Conservation (phyloP, 1,140 invertebrate genomes). For the Leptinotarsa lineolata region DNA sequence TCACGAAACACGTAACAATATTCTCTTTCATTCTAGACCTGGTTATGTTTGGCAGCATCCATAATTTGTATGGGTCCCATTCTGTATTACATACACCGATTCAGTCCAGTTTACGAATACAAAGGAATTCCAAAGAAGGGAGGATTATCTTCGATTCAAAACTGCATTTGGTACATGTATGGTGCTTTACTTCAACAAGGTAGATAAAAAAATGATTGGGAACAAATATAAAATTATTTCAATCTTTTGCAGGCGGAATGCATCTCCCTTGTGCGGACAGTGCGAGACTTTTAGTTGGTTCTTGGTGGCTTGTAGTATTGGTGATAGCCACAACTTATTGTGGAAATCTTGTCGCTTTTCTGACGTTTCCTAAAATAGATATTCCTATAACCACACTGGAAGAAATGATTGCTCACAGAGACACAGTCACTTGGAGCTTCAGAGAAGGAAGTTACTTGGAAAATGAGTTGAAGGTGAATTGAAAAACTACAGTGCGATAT, state of each 20-base stretch:
- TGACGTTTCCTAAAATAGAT: slow-evolving; percentile 89
- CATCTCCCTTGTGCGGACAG: slow-evolving; percentile 82
- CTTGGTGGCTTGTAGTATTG: slow-evolving; percentile 92
- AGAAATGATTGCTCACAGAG: slow-evolving; percentile 68
- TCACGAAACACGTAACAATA: no score
- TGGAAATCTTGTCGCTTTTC: slow-evolving; percentile 89
- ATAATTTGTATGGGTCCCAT: slow-evolving; percentile 78
- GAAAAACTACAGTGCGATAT: neutral
- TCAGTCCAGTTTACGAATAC: slow-evolving; percentile 72
- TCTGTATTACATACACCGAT: slow-evolving; percentile 75
- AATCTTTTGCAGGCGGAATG: slow-evolving; percentile 71
- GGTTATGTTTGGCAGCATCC: slow-evolving; percentile 74
- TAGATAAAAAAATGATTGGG: slow-evolving; percentile 49
- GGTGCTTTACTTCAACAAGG: slow-evolving; percentile 90
- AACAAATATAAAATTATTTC: no score
- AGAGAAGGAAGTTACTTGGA: slow-evolving; percentile 75
- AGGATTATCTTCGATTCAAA: slow-evolving; percentile 70
- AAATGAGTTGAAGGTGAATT: slow-evolving; percentile 63
- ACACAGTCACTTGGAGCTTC: slow-evolving; percentile 75
- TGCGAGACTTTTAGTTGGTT: slow-evolving; percentile 83
- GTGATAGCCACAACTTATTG: slow-evolving; percentile 91
- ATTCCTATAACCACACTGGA: slow-evolving; percentile 73
- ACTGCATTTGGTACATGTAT: slow-evolving; percentile 89
- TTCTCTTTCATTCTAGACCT: slow-evolving; percentile 66
- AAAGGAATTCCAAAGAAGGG: slow-evolving; percentile 60